A percentile compares a stretch with the other conserved stretches of the same genome.
These are phyloP conservation scores for Drosophila quadrilineata DNA, from an alignment of 1,140 invertebrate species.

Conservation along the genomic window DNA sequence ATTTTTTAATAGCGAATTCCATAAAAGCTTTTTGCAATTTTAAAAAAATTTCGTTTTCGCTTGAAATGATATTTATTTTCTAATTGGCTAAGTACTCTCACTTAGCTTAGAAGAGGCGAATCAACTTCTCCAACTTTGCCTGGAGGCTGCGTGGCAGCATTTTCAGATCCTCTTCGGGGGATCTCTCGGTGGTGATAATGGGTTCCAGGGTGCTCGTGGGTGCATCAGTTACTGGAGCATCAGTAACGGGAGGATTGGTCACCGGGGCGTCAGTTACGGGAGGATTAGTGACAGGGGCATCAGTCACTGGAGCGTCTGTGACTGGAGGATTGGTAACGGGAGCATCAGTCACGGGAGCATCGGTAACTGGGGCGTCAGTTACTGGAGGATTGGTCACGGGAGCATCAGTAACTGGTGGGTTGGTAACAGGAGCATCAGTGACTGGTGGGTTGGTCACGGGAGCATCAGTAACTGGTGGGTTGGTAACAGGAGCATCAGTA, in stretches of 20 bases:
- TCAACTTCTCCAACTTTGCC: background rate
- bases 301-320: background rate
- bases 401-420: background rate
- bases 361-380: background rate
- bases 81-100: background rate
- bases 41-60: too few relatives aligned
- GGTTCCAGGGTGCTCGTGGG: too few relatives aligned
- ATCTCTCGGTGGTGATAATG: constrained; percentile 2
- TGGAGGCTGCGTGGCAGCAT: background rate
- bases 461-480: background rate
- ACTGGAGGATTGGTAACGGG: background rate
- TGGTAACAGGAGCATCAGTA: background rate
- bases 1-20: too few relatives aligned
- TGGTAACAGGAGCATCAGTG: background rate
- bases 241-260: background rate
- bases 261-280: background rate
- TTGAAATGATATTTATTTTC: too few relatives aligned
- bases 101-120: background rate
- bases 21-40: too few relatives aligned
- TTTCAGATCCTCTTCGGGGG: constrained; percentile 21
- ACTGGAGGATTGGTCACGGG: background rate
- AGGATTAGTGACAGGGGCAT: background rate
- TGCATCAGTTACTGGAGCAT: background rate
- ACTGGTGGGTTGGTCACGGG: background rate
- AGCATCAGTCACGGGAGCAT: background rate